These are phyloP conservation scores for Euwallacea fornicatus DNA, from an alignment of 1,140 invertebrate species.

Conservation along the genomic window DNA sequence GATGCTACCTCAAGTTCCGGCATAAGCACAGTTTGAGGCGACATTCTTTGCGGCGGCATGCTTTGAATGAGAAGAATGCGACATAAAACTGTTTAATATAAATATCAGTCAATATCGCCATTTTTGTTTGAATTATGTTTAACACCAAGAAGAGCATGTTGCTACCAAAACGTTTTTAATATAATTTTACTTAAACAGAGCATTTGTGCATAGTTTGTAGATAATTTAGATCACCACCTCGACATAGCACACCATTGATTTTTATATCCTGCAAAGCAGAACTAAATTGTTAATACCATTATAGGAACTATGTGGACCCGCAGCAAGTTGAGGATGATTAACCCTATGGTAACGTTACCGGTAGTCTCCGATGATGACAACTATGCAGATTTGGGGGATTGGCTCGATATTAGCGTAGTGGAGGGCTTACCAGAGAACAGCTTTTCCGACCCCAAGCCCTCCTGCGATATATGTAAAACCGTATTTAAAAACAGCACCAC, in stretches of 20 bases:
- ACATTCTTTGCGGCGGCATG: background rate
- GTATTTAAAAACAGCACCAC: conserved; percentile 17
- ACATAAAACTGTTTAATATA: no score
- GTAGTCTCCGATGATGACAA: background rate
- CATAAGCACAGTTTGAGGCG: conserved; percentile 35
- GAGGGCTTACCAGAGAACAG: background rate
- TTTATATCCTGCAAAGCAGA: background rate
- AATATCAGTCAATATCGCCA: no score
- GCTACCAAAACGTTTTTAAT: no score
- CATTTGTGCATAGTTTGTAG: no score
- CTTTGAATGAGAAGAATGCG: no score
- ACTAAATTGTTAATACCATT: no score
- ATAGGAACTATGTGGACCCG: no score
- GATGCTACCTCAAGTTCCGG: conserved; percentile 47
- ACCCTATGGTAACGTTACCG: background rate
- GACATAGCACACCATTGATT: background rate
- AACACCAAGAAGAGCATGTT: no score
- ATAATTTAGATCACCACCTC: background rate
- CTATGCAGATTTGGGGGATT: conserved; percentile 10
- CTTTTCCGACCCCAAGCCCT: background rate
- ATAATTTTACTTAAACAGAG: no score
- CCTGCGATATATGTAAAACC: conserved; percentile 16
- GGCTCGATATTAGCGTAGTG: conserved; percentile 5
- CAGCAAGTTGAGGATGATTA: background rate
- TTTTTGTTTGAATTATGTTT: no score